A percentile compares a stretch with the other conserved stretches of the same genome.
phyloP scores from a whole-genome alignment of 2,797 vertebrate species.

The Esox masquinongy region DNA sequence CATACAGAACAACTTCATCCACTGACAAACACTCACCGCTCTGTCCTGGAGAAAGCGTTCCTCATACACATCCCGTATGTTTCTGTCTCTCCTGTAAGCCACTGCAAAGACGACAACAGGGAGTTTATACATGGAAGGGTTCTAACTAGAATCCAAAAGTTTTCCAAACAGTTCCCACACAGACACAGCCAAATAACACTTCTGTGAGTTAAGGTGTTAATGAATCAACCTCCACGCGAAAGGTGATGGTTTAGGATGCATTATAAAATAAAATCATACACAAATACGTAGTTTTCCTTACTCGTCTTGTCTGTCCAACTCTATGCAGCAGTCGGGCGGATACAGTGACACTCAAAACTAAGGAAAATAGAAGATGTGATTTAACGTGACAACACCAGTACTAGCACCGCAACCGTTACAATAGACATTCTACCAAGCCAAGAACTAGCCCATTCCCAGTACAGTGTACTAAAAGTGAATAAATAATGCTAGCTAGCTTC shows the following conservation, averaged over 20 bases:
- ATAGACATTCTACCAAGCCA: too few relatives aligned
- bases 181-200: not conserved
- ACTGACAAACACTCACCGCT: conserved; percentile 53
- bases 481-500: not conserved
- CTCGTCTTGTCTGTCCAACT: not conserved
- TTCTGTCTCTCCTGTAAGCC: conserved; percentile 77
- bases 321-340: not conserved
- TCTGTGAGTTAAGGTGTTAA: not conserved
- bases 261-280: not conserved
- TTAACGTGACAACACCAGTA: not conserved
- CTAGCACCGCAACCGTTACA: too few relatives aligned
- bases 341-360: conserved; percentile 13
- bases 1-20: not conserved
- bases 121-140: not conserved
- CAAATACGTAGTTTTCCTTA: not conserved
- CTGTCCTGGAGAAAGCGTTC: conserved; percentile 72
- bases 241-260: not conserved
- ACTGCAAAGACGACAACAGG: conserved; percentile 53
- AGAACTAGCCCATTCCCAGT: too few relatives aligned
- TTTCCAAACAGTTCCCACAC: not conserved
- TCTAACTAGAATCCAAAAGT: not conserved
- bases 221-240: not conserved
- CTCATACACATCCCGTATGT: conserved; percentile 73
- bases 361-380: conserved; percentile 17
- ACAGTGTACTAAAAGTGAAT: too few relatives aligned